A percentile compares a stretch with the other conserved stretches of the same genome.
Conservation (phyloP, 2,888 invertebrate genomes). For the Diadegma fenestrale region DNA sequence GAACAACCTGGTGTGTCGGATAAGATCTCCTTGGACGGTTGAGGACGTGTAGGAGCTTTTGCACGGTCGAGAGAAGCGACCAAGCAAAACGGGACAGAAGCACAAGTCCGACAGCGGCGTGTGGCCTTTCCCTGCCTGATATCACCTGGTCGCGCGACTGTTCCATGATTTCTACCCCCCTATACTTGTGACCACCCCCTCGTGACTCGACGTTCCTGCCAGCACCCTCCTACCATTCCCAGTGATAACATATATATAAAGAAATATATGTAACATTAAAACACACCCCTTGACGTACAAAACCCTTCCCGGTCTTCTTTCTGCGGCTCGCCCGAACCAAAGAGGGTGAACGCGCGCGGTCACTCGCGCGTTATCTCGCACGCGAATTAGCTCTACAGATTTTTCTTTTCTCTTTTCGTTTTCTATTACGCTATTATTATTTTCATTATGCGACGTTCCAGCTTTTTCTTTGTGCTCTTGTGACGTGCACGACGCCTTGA, state of each 20-base stretch:
- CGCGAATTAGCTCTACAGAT: constrained; percentile 84
- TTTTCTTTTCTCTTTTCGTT: constrained; percentile 73
- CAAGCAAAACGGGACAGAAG: constrained; percentile 62
- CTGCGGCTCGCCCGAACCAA: constrained; percentile 13
- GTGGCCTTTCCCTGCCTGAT: constrained; percentile 83
- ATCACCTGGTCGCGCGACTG: constrained; percentile 71
- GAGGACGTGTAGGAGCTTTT: constrained; percentile 42
- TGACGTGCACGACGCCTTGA: not conserved
- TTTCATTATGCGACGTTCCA: constrained; percentile 14
- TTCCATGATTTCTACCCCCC: constrained; percentile 65
- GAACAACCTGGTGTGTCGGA: constrained; percentile 63
- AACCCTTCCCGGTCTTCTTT: constrained; percentile 23
- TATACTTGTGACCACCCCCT: constrained; percentile 67
- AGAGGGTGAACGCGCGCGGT: constrained; percentile 66
- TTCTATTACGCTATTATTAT: constrained; percentile 41
- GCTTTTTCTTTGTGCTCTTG: constrained; percentile 8
- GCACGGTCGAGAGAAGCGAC: constrained; percentile 45
- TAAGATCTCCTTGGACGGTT: constrained; percentile 70
- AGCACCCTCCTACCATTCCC: constrained; percentile 70
- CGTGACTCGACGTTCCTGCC: constrained; percentile 80
- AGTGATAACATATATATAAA: constrained; percentile 72
- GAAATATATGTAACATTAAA: constrained; percentile 64
- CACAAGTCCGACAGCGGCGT: constrained; percentile 76
- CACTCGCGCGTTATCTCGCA: constrained; percentile 81
- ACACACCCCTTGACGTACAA: constrained; percentile 39